Evolutionary conservation across 2,797 vertebrate species (phyloP).

Genomic region (Enteromius fasciolatus): DNA sequence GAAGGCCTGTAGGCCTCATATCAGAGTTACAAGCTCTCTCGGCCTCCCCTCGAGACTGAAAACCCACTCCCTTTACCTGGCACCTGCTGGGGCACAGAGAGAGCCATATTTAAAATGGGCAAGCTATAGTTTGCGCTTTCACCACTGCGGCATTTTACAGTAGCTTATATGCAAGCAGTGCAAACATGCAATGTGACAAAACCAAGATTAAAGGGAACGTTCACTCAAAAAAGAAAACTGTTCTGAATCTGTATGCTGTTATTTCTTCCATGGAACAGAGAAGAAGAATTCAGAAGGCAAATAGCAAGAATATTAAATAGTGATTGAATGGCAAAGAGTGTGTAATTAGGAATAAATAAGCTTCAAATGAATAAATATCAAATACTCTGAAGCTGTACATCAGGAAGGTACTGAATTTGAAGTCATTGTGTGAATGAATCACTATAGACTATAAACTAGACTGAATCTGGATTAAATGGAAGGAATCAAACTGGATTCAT

Average conservation of each 20-base stretch:
- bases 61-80: slow-evolving; percentile 21
- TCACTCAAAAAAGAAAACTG: background rate
- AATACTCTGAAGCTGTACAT: background rate
- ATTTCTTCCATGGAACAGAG: background rate
- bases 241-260: background rate
- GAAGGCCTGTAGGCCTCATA: slow-evolving; percentile 36
- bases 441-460: background rate
- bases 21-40: slow-evolving; percentile 19
- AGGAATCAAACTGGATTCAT: background rate
- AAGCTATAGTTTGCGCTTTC: background rate
- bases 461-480: background rate
- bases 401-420: background rate
- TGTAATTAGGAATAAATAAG: background rate
- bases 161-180: background rate
- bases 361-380: background rate
- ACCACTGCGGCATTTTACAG: background rate
- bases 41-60: slow-evolving; percentile 11
- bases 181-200: background rate
- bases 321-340: background rate
- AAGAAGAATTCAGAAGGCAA: background rate
- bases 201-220: background rate
- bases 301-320: background rate
- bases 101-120: slow-evolving; percentile 9
- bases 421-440: background rate
- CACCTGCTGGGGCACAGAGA: slow-evolving; percentile 25